Percentiles rank a stretch among this genome's conserved stretches.
These are phyloP conservation scores for Tetramorium simillimum DNA, from an alignment of 1,140 invertebrate genomes.

Conservation along the genomic window DNA sequence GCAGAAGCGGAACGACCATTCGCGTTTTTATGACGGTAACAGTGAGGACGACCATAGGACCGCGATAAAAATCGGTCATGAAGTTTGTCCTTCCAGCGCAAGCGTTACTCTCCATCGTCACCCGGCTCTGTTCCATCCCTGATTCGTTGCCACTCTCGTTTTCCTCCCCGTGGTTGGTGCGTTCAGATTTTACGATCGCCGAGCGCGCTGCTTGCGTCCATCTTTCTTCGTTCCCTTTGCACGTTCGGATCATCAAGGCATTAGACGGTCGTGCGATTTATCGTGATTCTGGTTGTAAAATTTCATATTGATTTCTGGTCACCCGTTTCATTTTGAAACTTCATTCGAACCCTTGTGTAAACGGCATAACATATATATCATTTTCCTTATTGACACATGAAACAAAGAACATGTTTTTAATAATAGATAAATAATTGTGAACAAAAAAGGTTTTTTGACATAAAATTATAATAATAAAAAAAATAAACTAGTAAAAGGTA, in stretches of 20 bases:
- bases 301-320: constrained; percentile 42
- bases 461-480: not conserved
- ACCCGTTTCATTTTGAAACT: not conserved
- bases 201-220: not conserved
- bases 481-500: not conserved
- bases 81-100: constrained; percentile 66
- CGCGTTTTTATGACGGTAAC: constrained; percentile 72
- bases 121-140: not conserved
- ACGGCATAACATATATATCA: not conserved
- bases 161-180: not conserved
- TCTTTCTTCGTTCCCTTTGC: constrained; percentile 1
- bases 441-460: not conserved
- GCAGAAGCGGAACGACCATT: constrained; percentile 49
- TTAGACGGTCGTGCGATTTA: constrained; percentile 24
- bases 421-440: not conserved
- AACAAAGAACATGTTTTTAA: not conserved
- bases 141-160: constrained; percentile 36
- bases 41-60: constrained; percentile 46
- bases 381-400: not conserved
- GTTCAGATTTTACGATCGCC: constrained; percentile 50
- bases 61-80: constrained; percentile 80
- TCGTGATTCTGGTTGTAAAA: constrained; percentile 19
- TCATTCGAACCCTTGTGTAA: not conserved
- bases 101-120: constrained; percentile 33
- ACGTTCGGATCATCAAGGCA: constrained; percentile 41